Percentiles rank a stretch among this genome's conserved stretches.
Conservation (phyloP, 2,113 vertebrate species). For the Oriolus oriolus region DNA sequence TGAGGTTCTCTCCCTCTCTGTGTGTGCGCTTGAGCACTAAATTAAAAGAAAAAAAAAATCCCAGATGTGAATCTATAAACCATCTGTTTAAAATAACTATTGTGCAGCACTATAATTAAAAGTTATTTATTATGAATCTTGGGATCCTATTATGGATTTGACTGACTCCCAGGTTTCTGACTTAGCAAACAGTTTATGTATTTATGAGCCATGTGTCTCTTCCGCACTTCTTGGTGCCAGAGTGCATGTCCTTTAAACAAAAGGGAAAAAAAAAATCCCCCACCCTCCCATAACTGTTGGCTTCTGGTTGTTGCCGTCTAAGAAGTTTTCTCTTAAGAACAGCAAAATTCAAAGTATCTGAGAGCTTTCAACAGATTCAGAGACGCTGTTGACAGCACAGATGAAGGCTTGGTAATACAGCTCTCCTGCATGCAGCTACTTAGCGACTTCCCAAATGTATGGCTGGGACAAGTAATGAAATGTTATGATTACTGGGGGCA, state of each 20-base stretch:
- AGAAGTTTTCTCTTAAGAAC: conserved; percentile 13
- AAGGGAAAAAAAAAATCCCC: conserved; percentile 7
- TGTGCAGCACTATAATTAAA: conserved; percentile 65
- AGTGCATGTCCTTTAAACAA: conserved; percentile 25
- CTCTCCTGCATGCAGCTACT: conserved; percentile 9
- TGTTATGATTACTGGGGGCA: background rate
- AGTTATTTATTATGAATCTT: conserved; percentile 71
- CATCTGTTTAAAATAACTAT: conserved; percentile 70
- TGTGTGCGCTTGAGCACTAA: background rate
- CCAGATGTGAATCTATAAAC: conserved; percentile 66
- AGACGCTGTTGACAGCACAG: background rate
- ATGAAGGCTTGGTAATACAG: conserved; percentile 1
- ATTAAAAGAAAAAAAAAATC: conserved; percentile 2
- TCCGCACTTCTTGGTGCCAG: background rate
- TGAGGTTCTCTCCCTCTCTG: conserved; percentile 6
- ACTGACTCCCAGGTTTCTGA: conserved; percentile 64
- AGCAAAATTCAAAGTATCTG: conserved; percentile 30
- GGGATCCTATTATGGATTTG: conserved; percentile 63
- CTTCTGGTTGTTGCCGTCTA: conserved; percentile 26
- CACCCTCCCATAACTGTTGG: background rate
- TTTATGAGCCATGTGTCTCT: conserved; percentile 45
- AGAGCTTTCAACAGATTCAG: conserved; percentile 47
- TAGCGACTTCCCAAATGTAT: background rate
- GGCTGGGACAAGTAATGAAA: background rate
- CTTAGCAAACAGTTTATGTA: conserved; percentile 44